These are phyloP conservation scores for Cochlearius cochlearius DNA, from an alignment of 2,113 vertebrate species.

Conservation along the genomic window DNA sequence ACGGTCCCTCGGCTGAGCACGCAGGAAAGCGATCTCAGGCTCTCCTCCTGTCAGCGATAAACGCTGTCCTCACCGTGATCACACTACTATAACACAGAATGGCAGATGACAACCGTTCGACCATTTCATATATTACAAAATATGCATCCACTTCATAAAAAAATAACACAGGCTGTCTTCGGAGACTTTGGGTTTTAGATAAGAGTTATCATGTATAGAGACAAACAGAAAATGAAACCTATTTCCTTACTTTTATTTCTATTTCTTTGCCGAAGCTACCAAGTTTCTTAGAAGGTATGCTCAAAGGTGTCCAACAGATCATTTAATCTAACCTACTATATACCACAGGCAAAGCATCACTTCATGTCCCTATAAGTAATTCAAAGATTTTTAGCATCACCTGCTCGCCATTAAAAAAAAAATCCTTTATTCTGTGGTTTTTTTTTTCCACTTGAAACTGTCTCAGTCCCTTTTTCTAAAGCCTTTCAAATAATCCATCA, in stretches of 20 bases:
- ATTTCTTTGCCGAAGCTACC: not conserved
- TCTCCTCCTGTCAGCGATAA: not conserved
- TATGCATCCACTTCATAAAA: not conserved
- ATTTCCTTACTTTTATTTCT: not conserved
- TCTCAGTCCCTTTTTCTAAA: not conserved
- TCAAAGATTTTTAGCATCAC: not conserved
- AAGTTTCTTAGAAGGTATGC: not conserved
- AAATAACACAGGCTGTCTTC: not conserved
- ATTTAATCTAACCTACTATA: not conserved
- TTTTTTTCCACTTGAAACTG: not conserved
- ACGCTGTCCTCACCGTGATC: not conserved
- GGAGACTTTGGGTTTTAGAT: not conserved
- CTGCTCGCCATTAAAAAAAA: not conserved
- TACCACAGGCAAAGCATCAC: not conserved
- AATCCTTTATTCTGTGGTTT: not conserved
- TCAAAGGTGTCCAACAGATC: not conserved
- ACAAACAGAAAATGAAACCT: not conserved
- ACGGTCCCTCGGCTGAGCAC: not conserved
- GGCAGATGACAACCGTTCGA: not conserved
- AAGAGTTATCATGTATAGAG: not conserved
- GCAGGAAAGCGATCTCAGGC: not conserved
- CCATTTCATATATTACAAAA: not conserved
- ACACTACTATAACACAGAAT: not conserved
- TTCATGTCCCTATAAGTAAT: not conserved
- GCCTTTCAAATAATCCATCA: not conserved